phyloP scores from a whole-genome alignment of 2,888 invertebrate genomes.

The Nephrotoma guestfalica region DNA sequence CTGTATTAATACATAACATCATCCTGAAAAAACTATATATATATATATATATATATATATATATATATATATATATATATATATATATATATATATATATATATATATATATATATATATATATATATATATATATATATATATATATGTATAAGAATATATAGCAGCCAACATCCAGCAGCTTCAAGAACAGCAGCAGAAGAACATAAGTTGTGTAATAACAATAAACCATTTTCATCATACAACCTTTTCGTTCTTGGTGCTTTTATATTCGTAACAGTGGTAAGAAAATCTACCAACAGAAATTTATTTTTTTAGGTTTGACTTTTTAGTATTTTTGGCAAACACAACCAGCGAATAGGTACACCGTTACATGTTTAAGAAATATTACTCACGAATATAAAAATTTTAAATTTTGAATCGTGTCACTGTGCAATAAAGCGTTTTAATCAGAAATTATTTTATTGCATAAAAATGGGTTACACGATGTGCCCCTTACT shows the following conservation, averaged over 20 bases:
- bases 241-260: neutral
- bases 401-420: neutral
- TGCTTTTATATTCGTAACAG: neutral
- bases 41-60: too few relatives aligned
- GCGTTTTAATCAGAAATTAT: neutral
- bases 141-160: too few relatives aligned
- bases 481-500: neutral
- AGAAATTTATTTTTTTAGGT: neutral
- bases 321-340: neutral
- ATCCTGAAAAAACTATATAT: neutral
- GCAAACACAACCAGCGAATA: too few relatives aligned
- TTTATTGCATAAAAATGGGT: neutral
- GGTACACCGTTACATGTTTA: neutral
- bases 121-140: neutral
- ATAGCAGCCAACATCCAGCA: neutral
- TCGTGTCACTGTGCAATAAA: neutral
- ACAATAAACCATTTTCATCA: neutral
- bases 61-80: too few relatives aligned
- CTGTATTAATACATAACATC: neutral
- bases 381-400: neutral
- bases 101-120: neutral
- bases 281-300: neutral
- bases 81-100: too few relatives aligned
- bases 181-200: neutral
- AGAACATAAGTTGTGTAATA: neutral